Base-by-base conservation (phyloP, 2,888 invertebrate species). In the Endomychus coccineus region DNA sequence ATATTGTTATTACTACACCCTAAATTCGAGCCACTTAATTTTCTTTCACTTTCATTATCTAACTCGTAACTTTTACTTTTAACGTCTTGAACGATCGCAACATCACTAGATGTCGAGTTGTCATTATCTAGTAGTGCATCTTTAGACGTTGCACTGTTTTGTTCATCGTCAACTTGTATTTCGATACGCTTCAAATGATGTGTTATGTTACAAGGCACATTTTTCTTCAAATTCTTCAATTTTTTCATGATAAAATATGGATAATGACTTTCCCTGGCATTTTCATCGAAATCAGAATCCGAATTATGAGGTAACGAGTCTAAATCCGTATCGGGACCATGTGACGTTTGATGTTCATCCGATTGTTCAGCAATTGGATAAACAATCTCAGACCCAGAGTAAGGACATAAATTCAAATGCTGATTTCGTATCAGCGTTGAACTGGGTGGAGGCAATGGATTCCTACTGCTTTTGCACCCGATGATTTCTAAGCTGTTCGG, bases 311-410 rank as follows among this genome's bases (percentile, higher is more conserved):
- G 70, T 19, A 65, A 43, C 0, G 76, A 77, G 48, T 65, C 65
- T 41, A 75, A 53, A 53, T 77, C 77, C 0, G 75, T 75, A 53
- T 77, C 77, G 25, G 76, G 75, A 3, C 67, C 67, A 48, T 78
- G 77, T 1, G 76, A 77, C 6, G 76, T 77, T 57, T 77, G 77
- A 68, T 78, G 80, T 62, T 87, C 86, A 54, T 85, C 87, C 1
- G 82, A 80, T 58, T 85, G 85, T 66, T 88, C 88, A 1, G 83
- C 86, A 49, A 88, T 87, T 3, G 88, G 86, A 62, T 87, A 86
- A 1, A 84, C 77, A 39, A 83, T 82, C 62, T 84, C 83, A 2
- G 83, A 82, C 9, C 81, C 39, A 23, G 29, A 39, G 49, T 75
- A 75, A 1, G 78, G 78, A 52, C 78, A 81, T 10, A 82, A 62